Evolutionary conservation across 30 jellyfish, hydroid and myxozoan species (phyloP).

Genomic region (Hydractinia echinata): DNA sequence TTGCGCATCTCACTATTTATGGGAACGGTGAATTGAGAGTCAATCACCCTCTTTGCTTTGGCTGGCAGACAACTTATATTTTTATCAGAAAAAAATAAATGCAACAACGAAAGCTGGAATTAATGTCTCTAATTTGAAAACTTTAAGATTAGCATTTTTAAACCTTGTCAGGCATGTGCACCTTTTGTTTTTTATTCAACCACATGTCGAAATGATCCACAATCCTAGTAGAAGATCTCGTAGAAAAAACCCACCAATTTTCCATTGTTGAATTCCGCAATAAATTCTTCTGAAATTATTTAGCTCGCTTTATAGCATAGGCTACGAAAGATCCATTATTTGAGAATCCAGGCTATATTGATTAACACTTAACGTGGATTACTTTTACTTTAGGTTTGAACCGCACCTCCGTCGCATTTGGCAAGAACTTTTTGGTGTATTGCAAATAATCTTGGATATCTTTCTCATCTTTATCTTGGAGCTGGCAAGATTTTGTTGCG

Average conservation of each 20-base stretch:
- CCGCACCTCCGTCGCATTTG: slow-evolving; percentile 38
- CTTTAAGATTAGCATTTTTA: too few species aligned
- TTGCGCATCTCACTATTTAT: too few species aligned
- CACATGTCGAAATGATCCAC: too few species aligned
- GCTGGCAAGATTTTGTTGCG: slow-evolving; percentile 38
- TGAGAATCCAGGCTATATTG: neutral
- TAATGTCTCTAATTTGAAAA: too few species aligned
- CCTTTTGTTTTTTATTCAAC: too few species aligned
- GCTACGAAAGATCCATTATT: neutral
- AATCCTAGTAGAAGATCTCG: neutral
- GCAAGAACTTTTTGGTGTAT: slow-evolving; percentile 67
- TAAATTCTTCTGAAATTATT: neutral
- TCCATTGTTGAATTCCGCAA: neutral
- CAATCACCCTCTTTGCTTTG: too few species aligned
- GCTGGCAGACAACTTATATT: too few species aligned
- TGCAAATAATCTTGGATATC: slow-evolving; percentile 52
- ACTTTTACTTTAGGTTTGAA: slow-evolving; percentile 39
- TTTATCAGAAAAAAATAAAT: too few species aligned
- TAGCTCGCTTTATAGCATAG: neutral
- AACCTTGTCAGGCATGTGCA: too few species aligned
- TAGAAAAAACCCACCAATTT: neutral
- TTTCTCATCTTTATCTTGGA: slow-evolving; percentile 56
- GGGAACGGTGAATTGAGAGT: too few species aligned
- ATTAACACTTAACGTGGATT: neutral
- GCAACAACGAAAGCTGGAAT: too few species aligned